phyloP scores from a whole-genome alignment of 2,888 invertebrate genomes.

The Papilio protenor region DNA sequence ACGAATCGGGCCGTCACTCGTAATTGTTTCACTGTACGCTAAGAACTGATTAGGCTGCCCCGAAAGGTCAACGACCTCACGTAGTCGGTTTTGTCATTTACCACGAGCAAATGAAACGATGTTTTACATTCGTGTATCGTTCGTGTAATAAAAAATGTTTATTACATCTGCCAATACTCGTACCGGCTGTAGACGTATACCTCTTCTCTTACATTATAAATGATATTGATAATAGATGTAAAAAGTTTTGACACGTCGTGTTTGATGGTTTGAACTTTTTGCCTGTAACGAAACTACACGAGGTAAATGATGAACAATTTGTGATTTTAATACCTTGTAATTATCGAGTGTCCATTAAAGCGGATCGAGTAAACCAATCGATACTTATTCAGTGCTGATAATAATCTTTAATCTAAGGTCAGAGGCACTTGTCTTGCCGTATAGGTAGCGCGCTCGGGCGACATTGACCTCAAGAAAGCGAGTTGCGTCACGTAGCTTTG shows the following conservation, averaged over 20 bases:
- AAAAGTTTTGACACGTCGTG: slow-evolving; percentile 6
- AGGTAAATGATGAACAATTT: neutral
- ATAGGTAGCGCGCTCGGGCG: slow-evolving; percentile 48
- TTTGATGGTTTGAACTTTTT: slow-evolving; percentile 5
- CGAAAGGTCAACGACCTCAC: slow-evolving; percentile 47
- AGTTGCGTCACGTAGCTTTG: slow-evolving; percentile 62
- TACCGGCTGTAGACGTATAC: slow-evolving; percentile 9
- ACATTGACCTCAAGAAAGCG: slow-evolving; percentile 77
- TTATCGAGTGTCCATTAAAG: slow-evolving; percentile 15
- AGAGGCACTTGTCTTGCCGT: slow-evolving; percentile 38
- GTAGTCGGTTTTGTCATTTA: slow-evolving; percentile 50
- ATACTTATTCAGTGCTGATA: slow-evolving; percentile 45
- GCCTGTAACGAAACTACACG: neutral
- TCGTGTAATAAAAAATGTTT: slow-evolving; percentile 36
- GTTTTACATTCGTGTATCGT: slow-evolving; percentile 29
- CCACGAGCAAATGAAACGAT: slow-evolving; percentile 27
- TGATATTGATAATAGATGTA: slow-evolving; percentile 16
- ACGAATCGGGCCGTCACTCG: slow-evolving; percentile 58
- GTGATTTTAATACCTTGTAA: neutral
- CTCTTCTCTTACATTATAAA: slow-evolving; percentile 21
- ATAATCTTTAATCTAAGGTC: slow-evolving; percentile 47
- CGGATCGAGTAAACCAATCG: slow-evolving; percentile 33
- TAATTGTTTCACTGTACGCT: slow-evolving; percentile 54
- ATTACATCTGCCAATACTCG: slow-evolving; percentile 25
- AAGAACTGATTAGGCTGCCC: slow-evolving; percentile 46